Conservation (phyloP, 2,113 vertebrate species). For the Eptesicus fuscus region DNA sequence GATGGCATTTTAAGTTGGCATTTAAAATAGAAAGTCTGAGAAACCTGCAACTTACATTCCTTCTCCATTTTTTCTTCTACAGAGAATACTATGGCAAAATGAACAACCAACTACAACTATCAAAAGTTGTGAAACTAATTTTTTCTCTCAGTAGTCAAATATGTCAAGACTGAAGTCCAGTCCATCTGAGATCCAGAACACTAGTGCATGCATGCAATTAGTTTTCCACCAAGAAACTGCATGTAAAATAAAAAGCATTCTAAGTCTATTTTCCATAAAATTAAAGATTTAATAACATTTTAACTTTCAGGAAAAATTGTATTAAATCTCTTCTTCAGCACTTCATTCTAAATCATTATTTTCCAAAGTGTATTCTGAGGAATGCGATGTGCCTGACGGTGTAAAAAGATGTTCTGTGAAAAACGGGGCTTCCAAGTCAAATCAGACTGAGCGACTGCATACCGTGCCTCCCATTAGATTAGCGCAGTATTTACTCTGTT, state of each 20-base stretch:
- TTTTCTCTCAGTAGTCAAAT: background rate
- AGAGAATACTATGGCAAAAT: slow-evolving; percentile 29
- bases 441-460: background rate
- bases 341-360: background rate
- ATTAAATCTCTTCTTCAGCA: background rate
- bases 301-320: slow-evolving; percentile 4
- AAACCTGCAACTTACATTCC: background rate
- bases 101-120: background rate
- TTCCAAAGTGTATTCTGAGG: background rate
- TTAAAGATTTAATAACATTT: background rate
- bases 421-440: background rate
- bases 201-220: background rate
- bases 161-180: background rate
- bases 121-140: background rate
- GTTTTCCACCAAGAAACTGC: background rate
- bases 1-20: slow-evolving; percentile 30
- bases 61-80: background rate
- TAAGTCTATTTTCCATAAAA: background rate
- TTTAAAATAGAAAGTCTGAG: slow-evolving; percentile 43
- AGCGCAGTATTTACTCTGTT: background rate
- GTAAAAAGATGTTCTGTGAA: background rate
- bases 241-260: slow-evolving; percentile 17
- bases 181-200: background rate
- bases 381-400: background rate
- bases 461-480: background rate